Evolutionary conservation across 1,140 invertebrate genomes (phyloP), one percentile per base, ranked within the genome.

Genomic region (Anoplophora glabripennis): DNA sequence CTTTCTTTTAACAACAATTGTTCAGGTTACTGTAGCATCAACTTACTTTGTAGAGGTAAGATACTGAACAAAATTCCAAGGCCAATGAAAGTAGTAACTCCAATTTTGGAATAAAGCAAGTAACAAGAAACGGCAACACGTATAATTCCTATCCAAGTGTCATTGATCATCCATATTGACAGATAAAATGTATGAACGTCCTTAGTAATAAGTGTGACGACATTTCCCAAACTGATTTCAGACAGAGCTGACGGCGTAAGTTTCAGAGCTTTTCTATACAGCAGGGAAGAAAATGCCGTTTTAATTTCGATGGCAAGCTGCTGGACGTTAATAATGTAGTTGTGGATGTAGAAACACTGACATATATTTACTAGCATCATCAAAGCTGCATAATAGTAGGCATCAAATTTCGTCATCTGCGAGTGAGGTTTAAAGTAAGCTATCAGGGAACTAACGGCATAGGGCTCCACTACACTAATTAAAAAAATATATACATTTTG

Each of bases 141-240:
- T 11, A 93, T 65, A 0, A 93, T 89, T 0, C 89, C 92, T 45
- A 91, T 81, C 87, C 88, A 91, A 58, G 90, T 79, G 69, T 88
- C 89, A 72, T 90, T 88, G 15, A 88, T 72, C 67, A 88, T 84
- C 55, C 85, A 79, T 10, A 88, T 78, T 0, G 83, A 82, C 40
- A 81, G 78, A 69, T 90, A 87, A 67, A 91, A 84, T 12, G 85
- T 79, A 49, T 85, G 85, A 44, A 89, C 86, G 74, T 97, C 94
- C 75, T 96, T 97, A 9, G 92, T 93, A 59, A 98, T 80, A 5
- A 97, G 79, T 76, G 96, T 61, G 1, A 62, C 88, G 70, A 96
- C 87, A 78, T 96, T 89, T 7, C 94, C 93, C 33, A 85, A 83
- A 4, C 90, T 91, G 4, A 90, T 92, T 68, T 89, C 81, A 90